These are phyloP conservation scores for Rhabdomys dilectus DNA, from an alignment of 2,113 vertebrate genomes.

Conservation along the genomic window DNA sequence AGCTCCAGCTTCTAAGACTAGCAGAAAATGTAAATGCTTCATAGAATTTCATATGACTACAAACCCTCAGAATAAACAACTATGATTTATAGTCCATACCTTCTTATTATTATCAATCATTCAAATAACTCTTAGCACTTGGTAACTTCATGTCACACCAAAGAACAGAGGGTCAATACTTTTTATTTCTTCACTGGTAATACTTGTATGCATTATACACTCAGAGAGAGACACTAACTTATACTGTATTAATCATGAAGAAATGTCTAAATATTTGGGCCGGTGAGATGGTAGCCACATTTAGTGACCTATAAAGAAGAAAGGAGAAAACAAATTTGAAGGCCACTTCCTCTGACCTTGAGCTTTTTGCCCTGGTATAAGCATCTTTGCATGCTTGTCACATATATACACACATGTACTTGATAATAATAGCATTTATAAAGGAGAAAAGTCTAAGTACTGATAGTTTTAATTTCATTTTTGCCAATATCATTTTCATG, in stretches of 20 bases:
- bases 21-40: not conserved
- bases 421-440: not conserved
- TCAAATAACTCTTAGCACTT: not conserved
- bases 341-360: not conserved
- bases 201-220: too few species aligned
- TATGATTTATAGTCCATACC: not conserved
- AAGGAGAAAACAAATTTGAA: not conserved
- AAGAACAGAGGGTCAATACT: not conserved
- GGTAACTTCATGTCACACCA: not conserved
- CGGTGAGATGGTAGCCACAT: not conserved
- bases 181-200: not conserved
- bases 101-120: not conserved
- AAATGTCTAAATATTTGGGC: not conserved
- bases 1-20: not conserved
- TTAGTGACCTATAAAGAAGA: not conserved
- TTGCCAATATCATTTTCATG: not conserved
- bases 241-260: not conserved
- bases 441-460: not conserved
- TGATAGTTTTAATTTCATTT: conserved; percentile 1
- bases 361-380: not conserved
- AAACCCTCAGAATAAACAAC: not conserved
- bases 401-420: not conserved
- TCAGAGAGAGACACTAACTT: not conserved
- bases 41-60: not conserved
- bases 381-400: not conserved